phyloP scores from a whole-genome alignment of 2,888 invertebrate genomes.

The Drosophila anceps region DNA sequence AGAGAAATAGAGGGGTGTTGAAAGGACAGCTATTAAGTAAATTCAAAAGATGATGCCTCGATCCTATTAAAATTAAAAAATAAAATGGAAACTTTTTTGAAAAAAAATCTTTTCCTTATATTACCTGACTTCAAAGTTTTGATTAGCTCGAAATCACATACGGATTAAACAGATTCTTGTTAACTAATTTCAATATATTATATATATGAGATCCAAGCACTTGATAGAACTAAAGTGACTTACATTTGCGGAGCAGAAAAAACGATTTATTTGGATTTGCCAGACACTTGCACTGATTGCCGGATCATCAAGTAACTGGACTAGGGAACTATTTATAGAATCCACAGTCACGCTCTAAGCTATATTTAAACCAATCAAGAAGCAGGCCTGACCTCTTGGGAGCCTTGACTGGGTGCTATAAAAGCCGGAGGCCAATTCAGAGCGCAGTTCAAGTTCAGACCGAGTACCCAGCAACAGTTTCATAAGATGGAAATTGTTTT shows the following conservation, averaged over 20 bases:
- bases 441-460: slow-evolving; percentile 52
- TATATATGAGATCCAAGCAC: neutral
- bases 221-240: neutral
- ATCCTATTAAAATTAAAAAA: no score
- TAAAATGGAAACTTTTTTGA: no score
- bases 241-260: neutral
- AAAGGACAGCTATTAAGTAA: no score
- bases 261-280: slow-evolving; percentile 8
- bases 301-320: neutral
- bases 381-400: slow-evolving; percentile 6
- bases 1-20: no score
- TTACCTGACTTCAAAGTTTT: no score
- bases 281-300: slow-evolving; percentile 26
- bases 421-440: slow-evolving; percentile 20
- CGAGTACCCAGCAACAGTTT: neutral
- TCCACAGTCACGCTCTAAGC: slow-evolving; percentile 28
- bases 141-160: neutral
- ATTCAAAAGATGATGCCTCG: no score
- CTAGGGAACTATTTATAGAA: slow-evolving; percentile 53
- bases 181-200: no score
- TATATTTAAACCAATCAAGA: slow-evolving; percentile 61
- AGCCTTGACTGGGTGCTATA: slow-evolving; percentile 41
- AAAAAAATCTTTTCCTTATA: no score
- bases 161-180: neutral
- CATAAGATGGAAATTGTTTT: slow-evolving; percentile 9